Percentiles rank a stretch among this genome's conserved stretches.
These are phyloP conservation scores for Scolopax bukidnonensis DNA, from an alignment of 2,797 vertebrate species.

Conservation along the genomic window DNA sequence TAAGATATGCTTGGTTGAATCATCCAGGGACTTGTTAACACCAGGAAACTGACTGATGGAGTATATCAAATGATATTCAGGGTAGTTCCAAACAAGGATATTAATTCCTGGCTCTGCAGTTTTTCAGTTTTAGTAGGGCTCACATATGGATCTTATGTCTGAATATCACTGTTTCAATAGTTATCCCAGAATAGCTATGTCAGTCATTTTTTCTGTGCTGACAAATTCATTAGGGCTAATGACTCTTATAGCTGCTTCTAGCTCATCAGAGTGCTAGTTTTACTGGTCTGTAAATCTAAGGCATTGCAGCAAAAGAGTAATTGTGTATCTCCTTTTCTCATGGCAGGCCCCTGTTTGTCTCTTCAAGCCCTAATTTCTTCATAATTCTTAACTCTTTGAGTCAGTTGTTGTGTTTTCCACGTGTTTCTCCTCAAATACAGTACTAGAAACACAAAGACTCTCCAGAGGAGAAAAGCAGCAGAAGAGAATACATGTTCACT, in stretches of 20 bases:
- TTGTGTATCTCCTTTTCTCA: background rate
- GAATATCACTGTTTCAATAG: background rate
- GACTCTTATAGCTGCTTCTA: background rate
- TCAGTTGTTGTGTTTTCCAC: background rate
- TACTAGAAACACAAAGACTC: background rate
- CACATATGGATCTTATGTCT: accelerated
- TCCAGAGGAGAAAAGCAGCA: background rate
- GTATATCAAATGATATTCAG: background rate
- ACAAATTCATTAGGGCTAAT: background rate
- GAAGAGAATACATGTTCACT: background rate
- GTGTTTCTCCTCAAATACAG: background rate
- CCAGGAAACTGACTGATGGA: background rate
- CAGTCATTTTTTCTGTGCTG: background rate
- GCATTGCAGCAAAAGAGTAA: background rate
- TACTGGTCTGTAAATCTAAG: background rate
- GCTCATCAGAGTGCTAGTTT: background rate
- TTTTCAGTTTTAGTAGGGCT: background rate
- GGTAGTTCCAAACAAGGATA: background rate
- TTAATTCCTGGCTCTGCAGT: background rate
- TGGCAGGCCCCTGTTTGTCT: background rate
- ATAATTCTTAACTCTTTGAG: background rate
- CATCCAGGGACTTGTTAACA: background rate
- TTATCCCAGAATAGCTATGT: background rate
- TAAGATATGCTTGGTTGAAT: background rate
- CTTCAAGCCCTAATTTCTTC: background rate